Base-by-base conservation (phyloP, 2,113 vertebrate genomes). In the Calypte anna region DNA sequence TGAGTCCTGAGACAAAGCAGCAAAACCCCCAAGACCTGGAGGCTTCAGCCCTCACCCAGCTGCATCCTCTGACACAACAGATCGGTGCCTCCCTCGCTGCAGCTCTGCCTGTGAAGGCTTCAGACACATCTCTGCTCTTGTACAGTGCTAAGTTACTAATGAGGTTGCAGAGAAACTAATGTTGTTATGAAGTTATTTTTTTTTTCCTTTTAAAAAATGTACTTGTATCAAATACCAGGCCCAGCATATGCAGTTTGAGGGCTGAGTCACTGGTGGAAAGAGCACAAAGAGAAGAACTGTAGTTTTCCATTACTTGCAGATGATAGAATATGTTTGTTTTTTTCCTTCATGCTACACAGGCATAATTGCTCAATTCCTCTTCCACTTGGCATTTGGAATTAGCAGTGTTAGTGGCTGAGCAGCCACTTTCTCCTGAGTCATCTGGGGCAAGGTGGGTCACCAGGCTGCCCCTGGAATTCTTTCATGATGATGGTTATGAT, bases 91-190 rank as follows among this genome's bases (percentile, higher is more conserved):
- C 14, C 9, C 24, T 48, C 2, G 0, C 14, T 36, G 0, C 19
- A 5, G 15, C 43, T 76, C 27, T 40, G 55, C 8, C 22, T 8
- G 16, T 2, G 0, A 61, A 27, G 16, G 6, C n/a, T 75, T 20
- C 36, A 2, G 11, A 3, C 0, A 0, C 5, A 31, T n/a, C 30
- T 23, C 17, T 33, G 12, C 6, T 38, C 30, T 44, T 44, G 10
- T 21, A 24, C 5, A 11, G 23, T 19, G 22, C 25, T 23, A 69
- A 21, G 31, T 62, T 62, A 33, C 28, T 82, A 81, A 61, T 55
- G 19, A 38, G 36, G 14, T 40, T 2, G 2, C 50, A 51, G 75
- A 74, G 67, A 69, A 70, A 30, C 25, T n/a, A 20, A 66, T 9
- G 5, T 14, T 74, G 14, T 36, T 76, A 40, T 2, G 7, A 62